A percentile compares a stretch with the other conserved stretches of the same genome.
phyloP scores from a whole-genome alignment of 1,140 invertebrate species.

The Lepeophtheirus salmonis region DNA sequence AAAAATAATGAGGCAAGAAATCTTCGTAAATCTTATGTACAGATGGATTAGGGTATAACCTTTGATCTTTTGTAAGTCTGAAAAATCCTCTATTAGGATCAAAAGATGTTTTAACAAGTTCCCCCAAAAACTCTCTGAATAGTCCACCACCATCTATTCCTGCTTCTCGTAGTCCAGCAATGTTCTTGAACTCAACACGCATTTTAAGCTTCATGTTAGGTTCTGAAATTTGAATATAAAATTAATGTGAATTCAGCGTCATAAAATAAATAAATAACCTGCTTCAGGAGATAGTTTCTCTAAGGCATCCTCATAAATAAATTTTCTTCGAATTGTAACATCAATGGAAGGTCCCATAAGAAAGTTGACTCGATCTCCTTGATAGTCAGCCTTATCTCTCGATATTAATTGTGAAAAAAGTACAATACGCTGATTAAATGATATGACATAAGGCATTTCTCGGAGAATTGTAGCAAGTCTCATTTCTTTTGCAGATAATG shows the following conservation, averaged over 20 bases:
- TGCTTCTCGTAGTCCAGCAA: conserved; percentile 71
- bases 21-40: conserved; percentile 61
- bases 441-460: conserved; percentile 79
- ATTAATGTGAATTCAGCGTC: background rate
- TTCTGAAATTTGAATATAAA: conserved; percentile 36
- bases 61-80: conserved; percentile 68
- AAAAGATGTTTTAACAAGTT: conserved; percentile 80
- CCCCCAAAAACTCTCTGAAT: conserved; percentile 66
- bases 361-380: conserved; percentile 48
- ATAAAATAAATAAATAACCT: conserved; percentile 34
- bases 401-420: conserved; percentile 42
- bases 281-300: conserved; percentile 77
- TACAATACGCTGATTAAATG: conserved; percentile 67
- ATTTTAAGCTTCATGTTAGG: conserved; percentile 65
- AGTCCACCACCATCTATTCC: conserved; percentile 91
- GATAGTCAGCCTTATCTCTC: conserved; percentile 46
- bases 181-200: conserved; percentile 71
- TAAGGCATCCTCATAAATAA: conserved; percentile 92
- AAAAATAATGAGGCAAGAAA: conserved; percentile 77
- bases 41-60: conserved; percentile 85
- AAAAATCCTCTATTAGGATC: conserved; percentile 94
- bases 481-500: conserved; percentile 66
- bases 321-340: conserved; percentile 63
- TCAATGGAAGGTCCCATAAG: conserved; percentile 52
- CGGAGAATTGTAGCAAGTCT: conserved; percentile 65